Base-by-base conservation (phyloP, 2,113 vertebrate genomes). In the Hepsetus odoe region DNA sequence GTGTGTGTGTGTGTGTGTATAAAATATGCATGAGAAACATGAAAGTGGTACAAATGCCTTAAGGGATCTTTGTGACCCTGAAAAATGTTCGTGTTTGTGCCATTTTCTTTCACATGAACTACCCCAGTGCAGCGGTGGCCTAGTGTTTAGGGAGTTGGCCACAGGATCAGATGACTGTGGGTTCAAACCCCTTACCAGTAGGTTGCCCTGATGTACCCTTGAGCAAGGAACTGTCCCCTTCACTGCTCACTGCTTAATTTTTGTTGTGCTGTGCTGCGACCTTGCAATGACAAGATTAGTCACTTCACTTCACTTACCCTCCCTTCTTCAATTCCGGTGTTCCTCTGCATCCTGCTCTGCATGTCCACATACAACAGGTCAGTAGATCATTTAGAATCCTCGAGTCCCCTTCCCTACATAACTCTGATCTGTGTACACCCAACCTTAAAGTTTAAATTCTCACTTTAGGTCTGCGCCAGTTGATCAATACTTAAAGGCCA, bases 281-380 rank as follows among this genome's bases (percentile, higher is more conserved):
- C n/a, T n/a, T n/a, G n/a, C n/a, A n/a, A n/a, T n/a, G n/a, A n/a
- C n/a, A n/a, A n/a, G n/a, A n/a, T n/a, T n/a, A n/a, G n/a, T n/a
- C n/a, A n/a, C n/a, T n/a, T n/a, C n/a, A n/a, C n/a, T n/a, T n/a
- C 6, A 72, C 3, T 3, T 18, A 3, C 44, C 44, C 12, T 49
- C 12, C 5, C 46, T 6, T 49, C 49, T 73, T 22, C 24, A 20
- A 51, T 64, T 5, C 32, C 28, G 13, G 24, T 40, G 30, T 35
- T 18, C 46, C 71, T 30, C 22, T 33, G 69, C 38, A 28, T 44
- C 35, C 58, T 51, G 53, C 44, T 80, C 20, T 67, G 64, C 59
- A 40, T 68, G 62, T 30, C 16, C 5, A 2, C 18, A 40, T 40
- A 38, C 13, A 38, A 30, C 28, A 55, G 33, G 46, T 49, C 69